phyloP scores from a whole-genome alignment of 1,140 invertebrate species.

The Drosophila kurseongensis region DNA sequence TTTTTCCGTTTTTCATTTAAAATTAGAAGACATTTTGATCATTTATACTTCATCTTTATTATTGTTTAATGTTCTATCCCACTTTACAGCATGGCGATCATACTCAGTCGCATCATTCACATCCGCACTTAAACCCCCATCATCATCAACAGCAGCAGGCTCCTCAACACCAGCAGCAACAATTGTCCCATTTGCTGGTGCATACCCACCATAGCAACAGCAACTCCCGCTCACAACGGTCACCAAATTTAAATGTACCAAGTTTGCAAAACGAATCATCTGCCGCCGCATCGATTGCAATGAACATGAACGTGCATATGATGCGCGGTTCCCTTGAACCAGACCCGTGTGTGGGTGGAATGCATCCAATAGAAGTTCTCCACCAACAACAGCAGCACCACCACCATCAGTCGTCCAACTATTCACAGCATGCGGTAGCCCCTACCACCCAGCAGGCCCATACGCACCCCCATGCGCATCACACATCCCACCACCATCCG shows the following conservation, averaged over 20 bases:
- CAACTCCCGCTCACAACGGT: slow-evolving; percentile 66
- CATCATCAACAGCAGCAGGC: slow-evolving; percentile 51
- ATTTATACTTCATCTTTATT: background rate
- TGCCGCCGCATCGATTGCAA: slow-evolving; percentile 38
- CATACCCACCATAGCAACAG: slow-evolving; percentile 18
- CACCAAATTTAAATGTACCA: slow-evolving; percentile 74
- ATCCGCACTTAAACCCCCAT: slow-evolving; percentile 9
- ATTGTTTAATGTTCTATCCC: background rate
- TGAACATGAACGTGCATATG: slow-evolving; percentile 81
- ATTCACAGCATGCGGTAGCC: slow-evolving; percentile 86
- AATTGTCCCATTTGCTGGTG: slow-evolving; percentile 84
- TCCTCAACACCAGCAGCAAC: slow-evolving; percentile 86
- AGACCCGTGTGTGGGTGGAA: slow-evolving; percentile 59
- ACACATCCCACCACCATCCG: slow-evolving; percentile 74
- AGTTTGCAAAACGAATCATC: slow-evolving; percentile 74
- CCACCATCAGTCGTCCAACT: slow-evolving; percentile 78
- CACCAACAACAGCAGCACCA: slow-evolving; percentile 87
- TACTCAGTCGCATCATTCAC: slow-evolving; percentile 10
- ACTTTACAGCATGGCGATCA: slow-evolving; percentile 17
- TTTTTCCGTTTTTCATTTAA: too few relatives aligned
- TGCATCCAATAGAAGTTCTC: slow-evolving; percentile 75
- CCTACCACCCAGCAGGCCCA: slow-evolving; percentile 53
- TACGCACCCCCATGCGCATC: slow-evolving; percentile 41
- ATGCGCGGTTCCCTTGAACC: slow-evolving; percentile 64
- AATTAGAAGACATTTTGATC: too few relatives aligned